Conservation (phyloP, 2,888 invertebrate species). For the Hesperia comma region DNA sequence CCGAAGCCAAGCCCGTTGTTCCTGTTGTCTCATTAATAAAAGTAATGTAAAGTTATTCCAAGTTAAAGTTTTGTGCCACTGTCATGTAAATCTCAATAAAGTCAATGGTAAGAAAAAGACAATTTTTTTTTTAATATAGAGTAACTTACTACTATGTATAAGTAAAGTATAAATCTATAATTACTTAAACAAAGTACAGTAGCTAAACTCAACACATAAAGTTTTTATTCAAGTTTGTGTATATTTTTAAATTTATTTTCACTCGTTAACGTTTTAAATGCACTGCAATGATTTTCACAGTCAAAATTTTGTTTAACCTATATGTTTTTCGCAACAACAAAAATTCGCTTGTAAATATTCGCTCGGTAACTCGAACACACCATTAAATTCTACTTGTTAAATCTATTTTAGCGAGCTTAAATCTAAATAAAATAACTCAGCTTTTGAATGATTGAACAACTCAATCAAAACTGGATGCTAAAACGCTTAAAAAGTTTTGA, state of each 20-base stretch:
- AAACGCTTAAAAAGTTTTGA: constrained; percentile 6
- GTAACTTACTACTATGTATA: too few species aligned
- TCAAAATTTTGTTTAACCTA: neutral
- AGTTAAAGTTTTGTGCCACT: too few species aligned
- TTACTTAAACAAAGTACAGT: too few species aligned
- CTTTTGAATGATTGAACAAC: constrained; percentile 16
- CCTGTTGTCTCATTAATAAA: too few species aligned
- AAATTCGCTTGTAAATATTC: constrained; percentile 2
- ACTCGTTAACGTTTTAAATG: constrained; percentile 1
- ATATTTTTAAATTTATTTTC: neutral
- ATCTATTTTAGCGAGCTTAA: constrained; percentile 29
- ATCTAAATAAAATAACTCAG: constrained; percentile 15
- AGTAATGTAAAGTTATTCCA: too few species aligned
- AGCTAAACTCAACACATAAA: too few species aligned
- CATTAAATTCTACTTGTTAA: constrained; percentile 40
- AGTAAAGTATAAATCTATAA: too few species aligned
- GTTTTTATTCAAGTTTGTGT: too few species aligned
- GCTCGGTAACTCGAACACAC: constrained; percentile 31
- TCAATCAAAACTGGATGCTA: neutral
- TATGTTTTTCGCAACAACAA: constrained; percentile 2
- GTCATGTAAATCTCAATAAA: too few species aligned
- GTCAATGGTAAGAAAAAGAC: too few species aligned
- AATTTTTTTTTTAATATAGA: too few species aligned
- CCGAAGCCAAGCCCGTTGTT: too few species aligned
- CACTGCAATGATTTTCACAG: neutral